Percentiles rank a stretch among this genome's conserved stretches.
These are phyloP conservation scores for Hypocryptadius cinnamomeus DNA, from an alignment of 2,113 vertebrate genomes.

Conservation along the genomic window DNA sequence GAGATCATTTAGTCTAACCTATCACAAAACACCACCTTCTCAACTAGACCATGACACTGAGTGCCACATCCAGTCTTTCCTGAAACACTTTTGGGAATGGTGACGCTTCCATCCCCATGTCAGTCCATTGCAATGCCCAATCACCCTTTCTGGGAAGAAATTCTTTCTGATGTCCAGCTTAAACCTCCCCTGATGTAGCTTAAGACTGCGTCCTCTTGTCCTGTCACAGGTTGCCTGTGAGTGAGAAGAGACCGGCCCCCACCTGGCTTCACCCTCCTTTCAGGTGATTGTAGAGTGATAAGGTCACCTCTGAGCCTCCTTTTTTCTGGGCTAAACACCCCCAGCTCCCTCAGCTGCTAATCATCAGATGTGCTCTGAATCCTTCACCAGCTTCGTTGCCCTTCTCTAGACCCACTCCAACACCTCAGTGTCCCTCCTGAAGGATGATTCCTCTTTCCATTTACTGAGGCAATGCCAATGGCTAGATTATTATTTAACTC, in stretches of 20 bases:
- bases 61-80: background rate
- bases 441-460: background rate
- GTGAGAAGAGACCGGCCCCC: fast-evolving
- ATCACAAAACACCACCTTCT: too few relatives aligned
- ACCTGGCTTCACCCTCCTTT: fast-evolving
- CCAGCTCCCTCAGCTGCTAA: background rate
- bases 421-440: background rate
- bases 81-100: background rate
- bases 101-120: background rate
- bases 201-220: too few relatives aligned
- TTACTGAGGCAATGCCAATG: background rate
- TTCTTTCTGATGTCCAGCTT: background rate
- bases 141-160: background rate
- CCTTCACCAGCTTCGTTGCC: background rate
- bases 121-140: background rate
- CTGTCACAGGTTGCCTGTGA: background rate
- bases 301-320: background rate
- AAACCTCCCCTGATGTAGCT: background rate
- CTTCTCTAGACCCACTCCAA: background rate
- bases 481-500: background rate
- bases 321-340: fast-evolving
- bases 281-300: fast-evolving
- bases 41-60: background rate
- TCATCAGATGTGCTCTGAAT: too few relatives aligned
- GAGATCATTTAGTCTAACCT: background rate